These are phyloP conservation scores for Premnoplex brunnescens DNA, from an alignment of 2,797 vertebrate genomes.

Conservation along the genomic window DNA sequence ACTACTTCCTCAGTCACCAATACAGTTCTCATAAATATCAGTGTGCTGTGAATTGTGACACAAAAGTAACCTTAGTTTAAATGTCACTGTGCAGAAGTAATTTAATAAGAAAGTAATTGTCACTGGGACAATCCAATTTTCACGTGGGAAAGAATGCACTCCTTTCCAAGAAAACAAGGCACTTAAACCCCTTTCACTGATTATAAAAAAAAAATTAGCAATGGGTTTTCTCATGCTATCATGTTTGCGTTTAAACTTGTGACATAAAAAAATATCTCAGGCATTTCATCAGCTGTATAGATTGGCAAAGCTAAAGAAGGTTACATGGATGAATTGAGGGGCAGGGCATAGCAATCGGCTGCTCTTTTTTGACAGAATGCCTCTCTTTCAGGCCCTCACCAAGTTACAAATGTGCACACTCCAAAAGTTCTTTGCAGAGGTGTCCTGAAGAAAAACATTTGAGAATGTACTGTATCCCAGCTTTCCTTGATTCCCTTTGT, in stretches of 20 bases:
- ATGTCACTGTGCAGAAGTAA: not conserved
- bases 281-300: not conserved
- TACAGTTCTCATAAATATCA: not conserved
- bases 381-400: not conserved
- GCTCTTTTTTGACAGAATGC: not conserved
- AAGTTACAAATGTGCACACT: not conserved
- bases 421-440: not conserved
- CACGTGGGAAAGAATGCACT: not conserved
- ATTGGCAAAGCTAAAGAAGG: not conserved
- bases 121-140: not conserved
- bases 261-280: not conserved
- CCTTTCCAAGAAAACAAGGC: slow-evolving; percentile 6
- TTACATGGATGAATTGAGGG: not conserved
- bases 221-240: slow-evolving; percentile 41
- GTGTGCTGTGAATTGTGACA: not conserved
- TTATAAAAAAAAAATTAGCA: not conserved
- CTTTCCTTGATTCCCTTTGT: too few relatives aligned
- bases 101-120: slow-evolving; percentile 28
- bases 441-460: not conserved
- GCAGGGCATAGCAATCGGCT: not conserved
- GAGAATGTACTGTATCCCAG: not conserved
- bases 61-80: not conserved
- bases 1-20: not conserved
- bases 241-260: not conserved
- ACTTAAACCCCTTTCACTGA: not conserved